Evolutionary conservation across 2,888 invertebrate species (phyloP), one percentile per base, ranked within the genome.

Genomic region (Crossocerus cetratus): DNA sequence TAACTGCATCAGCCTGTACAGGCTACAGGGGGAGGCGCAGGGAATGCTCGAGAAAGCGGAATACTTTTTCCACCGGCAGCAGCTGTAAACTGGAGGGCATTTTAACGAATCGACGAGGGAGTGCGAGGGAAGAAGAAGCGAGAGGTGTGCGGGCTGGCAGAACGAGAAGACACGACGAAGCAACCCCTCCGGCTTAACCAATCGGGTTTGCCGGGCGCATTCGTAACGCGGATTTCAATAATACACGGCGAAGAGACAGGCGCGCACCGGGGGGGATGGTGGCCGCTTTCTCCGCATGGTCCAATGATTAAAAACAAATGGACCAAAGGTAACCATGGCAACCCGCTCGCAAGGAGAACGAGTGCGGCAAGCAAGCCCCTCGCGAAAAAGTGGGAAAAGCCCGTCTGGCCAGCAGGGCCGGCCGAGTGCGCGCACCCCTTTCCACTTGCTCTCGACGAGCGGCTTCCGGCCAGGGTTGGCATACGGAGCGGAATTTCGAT

Each of bases 271-370:
- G 42, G 54, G 74, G 54, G 76, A 69, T 57, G 65, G 58, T 69
- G 62, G 67, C 72, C 68, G 72, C 54, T 64, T 57, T 67, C 61
- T 54, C 73, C 56, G 60, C 71, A 81, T 77, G 78, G 83, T 84
- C 79, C 82, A 80, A 74, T 78, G 84, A 84, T 80, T 85, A 84
- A 86, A 87, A 84, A 85, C 82, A 84, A 84, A 83, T 76, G 80
- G 75, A 74, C 76, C 71, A 78, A 78, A 76, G 75, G 83, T 83
- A 83, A 68, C 76, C 82, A 84, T 86, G 73, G 84, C 69, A 76
- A 86, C 82, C 16, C 57, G 69, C 54, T 49, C 32, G 63, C 64
- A 60, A 66, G 65, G 61, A 76, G 49, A 49, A 49, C 2, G 32
- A 32, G 32, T 3, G 2, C 23, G 23, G 23, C 23, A 23, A 2